Evolutionary conservation across 2,888 invertebrate genomes (phyloP).

Genomic region (Ennomos fuscantarius): DNA sequence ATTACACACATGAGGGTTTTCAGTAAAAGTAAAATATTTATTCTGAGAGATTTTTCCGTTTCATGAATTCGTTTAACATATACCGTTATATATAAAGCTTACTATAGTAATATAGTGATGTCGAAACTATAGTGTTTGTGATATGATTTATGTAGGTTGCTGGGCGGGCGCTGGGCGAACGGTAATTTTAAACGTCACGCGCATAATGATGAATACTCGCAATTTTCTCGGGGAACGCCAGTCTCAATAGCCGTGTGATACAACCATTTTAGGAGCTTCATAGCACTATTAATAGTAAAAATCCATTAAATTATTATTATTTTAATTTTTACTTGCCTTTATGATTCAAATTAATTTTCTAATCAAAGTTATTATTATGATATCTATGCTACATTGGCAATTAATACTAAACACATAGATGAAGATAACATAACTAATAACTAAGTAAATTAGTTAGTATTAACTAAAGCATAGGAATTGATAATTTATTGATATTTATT

Average conservation of each 20-base stretch:
- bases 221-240: conserved; percentile 76
- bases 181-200: conserved; percentile 82
- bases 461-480: too few relatives aligned
- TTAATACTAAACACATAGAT: too few relatives aligned
- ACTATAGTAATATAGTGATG: conserved; percentile 55
- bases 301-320: neutral
- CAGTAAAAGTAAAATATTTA: conserved; percentile 54
- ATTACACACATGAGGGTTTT: conserved; percentile 66
- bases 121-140: conserved; percentile 69
- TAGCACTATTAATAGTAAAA: neutral
- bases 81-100: conserved; percentile 38
- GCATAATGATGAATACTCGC: conserved; percentile 82
- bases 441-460: too few relatives aligned
- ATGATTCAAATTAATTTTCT: too few relatives aligned
- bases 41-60: conserved; percentile 45
- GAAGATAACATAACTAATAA: too few relatives aligned
- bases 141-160: conserved; percentile 74
- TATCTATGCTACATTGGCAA: too few relatives aligned
- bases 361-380: too few relatives aligned
- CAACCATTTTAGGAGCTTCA: conserved; percentile 13
- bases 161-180: conserved; percentile 64
- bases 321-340: too few relatives aligned
- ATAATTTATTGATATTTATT: too few relatives aligned
- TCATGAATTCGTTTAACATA: conserved; percentile 35
- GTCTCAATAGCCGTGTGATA: conserved; percentile 64